Base-by-base conservation (phyloP, 2,797 vertebrate species). In the Semotilus atromaculatus region DNA sequence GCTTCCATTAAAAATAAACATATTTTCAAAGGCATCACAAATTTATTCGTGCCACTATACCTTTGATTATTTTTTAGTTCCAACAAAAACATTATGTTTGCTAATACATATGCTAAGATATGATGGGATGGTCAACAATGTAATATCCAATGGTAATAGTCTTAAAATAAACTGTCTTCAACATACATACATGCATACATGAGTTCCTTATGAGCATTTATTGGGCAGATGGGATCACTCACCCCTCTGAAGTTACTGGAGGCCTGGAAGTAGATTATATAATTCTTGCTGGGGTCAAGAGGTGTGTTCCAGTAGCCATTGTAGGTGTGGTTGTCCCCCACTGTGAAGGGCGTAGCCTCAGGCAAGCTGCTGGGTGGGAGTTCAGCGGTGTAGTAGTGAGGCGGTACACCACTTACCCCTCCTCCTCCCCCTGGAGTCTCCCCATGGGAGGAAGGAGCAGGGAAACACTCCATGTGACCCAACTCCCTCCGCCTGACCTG, bases 271-370 rank as follows among this genome's bases (percentile, higher is more conserved):
- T 97, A 99, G 94, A 99, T 96, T 88, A 97, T 96, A 91, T 99
- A 99, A 7, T 96, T 96, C 90, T 97, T 98, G 92, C 95, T 96
- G 89, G 98, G 97, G 88, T 98, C 98, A 67, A 99, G 91, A 0
- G 98, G 98, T 0, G 95, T 96, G 93, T 98, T 99, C 97, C 97
- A 99, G 93, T 97, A 99, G 89, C 98, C 97, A 0, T 96, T 97
- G 90, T 99, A 99, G 43, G 97, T 99, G 93, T 97, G 97, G 91
- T 99, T 99, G 94, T 99, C 98, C 0, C 98, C 98, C 79, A 99
- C 97, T 0, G 97, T 98, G 94, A 99, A 99, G 48, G 97, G 97
- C 3, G 94, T 98, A 92, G 97, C 97, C 91, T 97, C 96, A 0
- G 95, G 93, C 81, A 99, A 95, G 84, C 96, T 98, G 93, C 96